phyloP scores from a whole-genome alignment of 2,888 invertebrate genomes.

The Girardia tigrina region DNA sequence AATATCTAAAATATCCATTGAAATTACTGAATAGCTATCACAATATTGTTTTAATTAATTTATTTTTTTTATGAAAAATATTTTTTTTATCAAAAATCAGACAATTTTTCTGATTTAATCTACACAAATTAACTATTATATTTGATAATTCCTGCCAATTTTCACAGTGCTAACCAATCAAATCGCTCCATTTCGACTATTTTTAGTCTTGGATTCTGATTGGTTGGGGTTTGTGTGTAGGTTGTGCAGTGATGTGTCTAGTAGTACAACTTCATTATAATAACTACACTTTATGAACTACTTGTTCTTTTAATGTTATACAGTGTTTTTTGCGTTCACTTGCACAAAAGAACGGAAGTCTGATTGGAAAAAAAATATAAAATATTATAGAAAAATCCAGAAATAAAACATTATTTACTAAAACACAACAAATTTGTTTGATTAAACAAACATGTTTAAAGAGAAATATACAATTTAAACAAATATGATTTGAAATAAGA shows the following conservation, averaged over 20 bases:
- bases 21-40: not conserved
- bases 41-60: not conserved
- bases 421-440: too few species aligned
- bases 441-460: too few species aligned
- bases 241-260: not conserved
- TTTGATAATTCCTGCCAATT: conserved; percentile 20
- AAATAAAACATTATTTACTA: too few species aligned
- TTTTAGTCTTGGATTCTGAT: not conserved
- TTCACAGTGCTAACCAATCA: not conserved
- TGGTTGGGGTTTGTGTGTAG: not conserved
- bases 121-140: not conserved
- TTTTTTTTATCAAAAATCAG: not conserved
- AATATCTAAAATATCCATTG: conserved; percentile 11
- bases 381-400: too few species aligned
- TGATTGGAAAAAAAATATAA: too few species aligned
- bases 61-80: not conserved
- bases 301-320: not conserved
- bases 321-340: not conserved
- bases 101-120: conserved; percentile 6
- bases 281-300: not conserved
- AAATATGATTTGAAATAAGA: too few species aligned
- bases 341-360: conserved; percentile 20
- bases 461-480: too few species aligned
- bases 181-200: not conserved
- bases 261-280: not conserved